Base-by-base conservation (phyloP, 2,797 vertebrate genomes). In the Carcharodon carcharias region DNA sequence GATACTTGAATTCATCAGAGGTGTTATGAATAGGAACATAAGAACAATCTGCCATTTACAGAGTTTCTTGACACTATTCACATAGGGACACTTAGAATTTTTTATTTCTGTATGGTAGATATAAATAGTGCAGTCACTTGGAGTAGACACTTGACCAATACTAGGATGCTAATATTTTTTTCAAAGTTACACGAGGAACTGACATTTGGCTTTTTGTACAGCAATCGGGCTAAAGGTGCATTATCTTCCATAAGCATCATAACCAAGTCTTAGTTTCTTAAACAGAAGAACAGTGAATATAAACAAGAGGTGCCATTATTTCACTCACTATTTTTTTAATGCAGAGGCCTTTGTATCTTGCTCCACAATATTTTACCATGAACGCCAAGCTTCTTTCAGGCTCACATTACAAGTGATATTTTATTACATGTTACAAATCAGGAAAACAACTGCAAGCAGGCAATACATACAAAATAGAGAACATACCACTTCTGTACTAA, bases 401-500 rank as follows among this genome's bases (percentile, higher is more conserved):
- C 94, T 95, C 69, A 77, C 94, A 93, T 67, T 93, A 65, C 91
- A 95, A 73, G 94, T 95, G 94, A 56, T 73, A 77, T 50, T 96
- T 69, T 61, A 91, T 80, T 96, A 82, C 96, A 91, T 92, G 80
- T 96, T 96, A 96, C 97, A 97, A 50, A 96, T 94, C 96, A 95
- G 69, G 96, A 63, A 96, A 96, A 45, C 87, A 89, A 95, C 77
- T 96, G 93, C 96, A 92, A 88, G 96, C 96, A 95, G 96, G 92
- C 96, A 95, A 94, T 96, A 96, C 85, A 96, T 96, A 96, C 96
- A 96, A 97, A 96, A 96, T 96, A 97, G 35, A 96, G 96, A 96
- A 96, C 96, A 97, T 96, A 97, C 95, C 96, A 95, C 96, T 71
- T 96, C 45, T 96, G 96, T 91, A 73, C 95, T 77, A 97, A 97